Evolutionary conservation across 2,888 invertebrate species (phyloP).

Genomic region (Chalcis sispes): DNA sequence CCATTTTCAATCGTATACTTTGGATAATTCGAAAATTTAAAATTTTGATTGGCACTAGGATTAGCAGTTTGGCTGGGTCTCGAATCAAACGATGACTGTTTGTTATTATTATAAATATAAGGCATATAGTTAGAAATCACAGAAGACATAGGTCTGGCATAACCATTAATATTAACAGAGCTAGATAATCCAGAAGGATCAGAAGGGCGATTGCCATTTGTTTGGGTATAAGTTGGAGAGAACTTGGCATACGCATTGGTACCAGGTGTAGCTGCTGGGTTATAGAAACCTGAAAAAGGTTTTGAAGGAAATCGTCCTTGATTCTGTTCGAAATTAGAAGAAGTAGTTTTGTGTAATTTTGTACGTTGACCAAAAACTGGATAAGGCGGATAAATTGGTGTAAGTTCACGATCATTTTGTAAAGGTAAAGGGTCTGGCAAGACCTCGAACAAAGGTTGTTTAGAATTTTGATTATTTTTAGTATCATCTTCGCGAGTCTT

Average conservation of each 20-base stretch:
- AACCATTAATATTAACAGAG: constrained; percentile 40
- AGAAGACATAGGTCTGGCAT: constrained; percentile 44
- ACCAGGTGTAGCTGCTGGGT: constrained; percentile 5
- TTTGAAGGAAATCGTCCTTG: constrained; percentile 7
- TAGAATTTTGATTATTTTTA: neutral
- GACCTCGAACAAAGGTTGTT: constrained; percentile 29
- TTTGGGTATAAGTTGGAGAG: constrained; percentile 28
- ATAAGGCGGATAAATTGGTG: constrained; percentile 55
- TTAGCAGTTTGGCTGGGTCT: neutral
- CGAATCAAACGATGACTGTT: constrained; percentile 11
- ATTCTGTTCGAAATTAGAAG: constrained; percentile 54
- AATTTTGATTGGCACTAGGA: constrained; percentile 9
- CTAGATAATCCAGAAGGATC: neutral
- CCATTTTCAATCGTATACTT: constrained; percentile 71
- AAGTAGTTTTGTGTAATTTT: constrained; percentile 66
- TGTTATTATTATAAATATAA: constrained; percentile 11
- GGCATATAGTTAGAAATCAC: constrained; percentile 31
- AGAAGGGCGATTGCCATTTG: constrained; percentile 17
- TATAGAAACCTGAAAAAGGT: constrained; percentile 7
- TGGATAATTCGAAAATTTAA: constrained; percentile 61
- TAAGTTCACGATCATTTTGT: constrained; percentile 22
- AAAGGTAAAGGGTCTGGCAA: constrained; percentile 48
- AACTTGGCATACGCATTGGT: constrained; percentile 32
- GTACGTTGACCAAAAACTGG: constrained; percentile 68
- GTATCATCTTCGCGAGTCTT: constrained; percentile 48